Evolutionary conservation across 2,888 invertebrate species (phyloP).

Genomic region (Clusia tigrina): DNA sequence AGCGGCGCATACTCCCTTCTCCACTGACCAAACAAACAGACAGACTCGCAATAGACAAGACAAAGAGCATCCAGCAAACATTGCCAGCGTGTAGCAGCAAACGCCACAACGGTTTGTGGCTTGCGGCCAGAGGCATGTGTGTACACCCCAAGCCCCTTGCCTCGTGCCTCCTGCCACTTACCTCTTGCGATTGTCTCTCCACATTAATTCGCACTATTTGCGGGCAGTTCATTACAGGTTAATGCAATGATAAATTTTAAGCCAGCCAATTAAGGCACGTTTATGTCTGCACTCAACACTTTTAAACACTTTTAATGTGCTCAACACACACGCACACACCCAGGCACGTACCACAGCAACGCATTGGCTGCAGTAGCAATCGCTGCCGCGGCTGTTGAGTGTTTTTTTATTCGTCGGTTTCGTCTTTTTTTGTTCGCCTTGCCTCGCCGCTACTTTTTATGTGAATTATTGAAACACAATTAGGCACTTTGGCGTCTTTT

Average conservation of each 20-base stretch:
- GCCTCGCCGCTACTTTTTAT: background rate
- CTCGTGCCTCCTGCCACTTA: background rate
- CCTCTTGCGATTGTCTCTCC: background rate
- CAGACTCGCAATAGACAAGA: too few species aligned
- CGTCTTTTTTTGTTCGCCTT: background rate
- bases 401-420: background rate
- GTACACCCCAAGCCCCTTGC: too few species aligned
- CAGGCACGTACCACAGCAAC: background rate
- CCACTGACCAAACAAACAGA: too few species aligned
- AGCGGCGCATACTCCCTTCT: too few species aligned
- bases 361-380: background rate
- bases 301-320: background rate
- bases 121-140: too few species aligned
- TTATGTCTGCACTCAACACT: background rate
- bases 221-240: slow-evolving; percentile 19
- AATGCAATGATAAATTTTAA: slow-evolving; percentile 29
- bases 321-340: background rate
- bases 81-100: too few species aligned
- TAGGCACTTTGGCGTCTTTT: slow-evolving; percentile 48
- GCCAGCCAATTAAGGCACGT: too few species aligned
- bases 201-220: slow-evolving; percentile 2
- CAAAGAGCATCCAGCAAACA: too few species aligned
- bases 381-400: background rate
- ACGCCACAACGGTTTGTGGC: background rate
- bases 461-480: slow-evolving; percentile 42